Evolutionary conservation across 2,797 vertebrate species (phyloP), one percentile per base, ranked within the genome.

Genomic region (Halcyon smyrnensis): DNA sequence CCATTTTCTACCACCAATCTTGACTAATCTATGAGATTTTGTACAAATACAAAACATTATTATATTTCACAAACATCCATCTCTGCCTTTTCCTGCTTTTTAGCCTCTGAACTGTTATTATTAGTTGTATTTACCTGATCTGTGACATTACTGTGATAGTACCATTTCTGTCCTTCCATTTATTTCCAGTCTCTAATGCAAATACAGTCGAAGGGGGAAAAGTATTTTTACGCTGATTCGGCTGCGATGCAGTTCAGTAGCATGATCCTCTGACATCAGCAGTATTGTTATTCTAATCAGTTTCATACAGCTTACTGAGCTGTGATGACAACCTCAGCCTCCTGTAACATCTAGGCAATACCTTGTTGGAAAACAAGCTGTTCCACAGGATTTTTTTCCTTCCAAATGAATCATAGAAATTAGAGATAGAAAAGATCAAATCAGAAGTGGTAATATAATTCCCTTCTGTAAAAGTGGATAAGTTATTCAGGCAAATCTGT

Each of bases 391-490:
- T 20, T 81, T 89, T 84, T 92, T 82, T 45, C 63, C 43, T 92
- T 39, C 36, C 46, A 92, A 93, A 95, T 90, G 69, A 80, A 91
- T 96, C 57, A 73, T 2, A 84, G 73, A 94, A 94, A 89, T 94
- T 73, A 88, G 73, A 97, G 73, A 89, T 69, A 78, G 84, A 63
- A 81, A 84, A 91, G 87, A 96, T 96, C 82, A 93, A 86, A 76
- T 86, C 59, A 68, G 69, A 86, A 88, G 59, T 28, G 51, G 54
- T n/a, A 88, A 92, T 88, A 67, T 94, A 97, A 97, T 92, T 91
- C 82, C 91, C 87, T 45, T 86, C 91, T 95, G 93, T 93, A 84
- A 76, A 93, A 95, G 43, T 84, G 93, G 95, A 68, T 93, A 96
- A 93, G 94, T 93, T 93, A 73, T 37, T 94, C 87, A 82, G 85